A percentile compares a stretch with the other conserved stretches of the same genome.
phyloP scores from a whole-genome alignment of 2,113 vertebrate species.

The Pollachius pollachius region DNA sequence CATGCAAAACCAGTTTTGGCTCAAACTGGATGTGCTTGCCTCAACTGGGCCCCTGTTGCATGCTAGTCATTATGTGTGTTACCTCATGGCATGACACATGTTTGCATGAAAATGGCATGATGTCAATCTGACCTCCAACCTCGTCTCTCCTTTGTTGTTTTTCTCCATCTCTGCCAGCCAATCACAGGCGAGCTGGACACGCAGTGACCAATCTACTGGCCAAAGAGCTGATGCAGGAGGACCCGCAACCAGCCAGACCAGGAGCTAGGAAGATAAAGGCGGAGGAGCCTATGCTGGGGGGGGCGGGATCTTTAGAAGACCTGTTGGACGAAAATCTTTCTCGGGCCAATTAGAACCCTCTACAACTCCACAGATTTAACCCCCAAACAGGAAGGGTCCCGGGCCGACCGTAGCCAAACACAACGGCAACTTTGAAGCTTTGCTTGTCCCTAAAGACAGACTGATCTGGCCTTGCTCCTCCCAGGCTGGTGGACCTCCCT shows the following conservation, averaged over 20 bases:
- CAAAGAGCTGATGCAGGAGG: conserved; percentile 84
- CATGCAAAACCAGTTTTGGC: too few species aligned
- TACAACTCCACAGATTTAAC: background rate
- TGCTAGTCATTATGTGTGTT: conserved; percentile 12
- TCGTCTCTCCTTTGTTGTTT: background rate
- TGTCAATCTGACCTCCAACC: background rate
- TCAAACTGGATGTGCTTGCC: too few species aligned
- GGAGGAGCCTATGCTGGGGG: conserved; percentile 47
- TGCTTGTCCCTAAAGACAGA: too few species aligned
- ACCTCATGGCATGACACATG: background rate
- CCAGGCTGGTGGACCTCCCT: background rate
- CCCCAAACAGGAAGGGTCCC: background rate
- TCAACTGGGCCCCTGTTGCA: background rate
- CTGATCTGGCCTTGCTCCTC: too few species aligned
- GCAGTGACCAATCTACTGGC: conserved; percentile 84
- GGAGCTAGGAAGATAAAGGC: conserved; percentile 34
- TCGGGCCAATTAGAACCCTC: conserved; percentile 58
- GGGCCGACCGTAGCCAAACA: too few species aligned
- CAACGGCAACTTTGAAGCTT: too few species aligned
- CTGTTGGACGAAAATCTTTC: conserved; percentile 56
- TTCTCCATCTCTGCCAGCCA: conserved; percentile 68
- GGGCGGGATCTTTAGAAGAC: conserved; percentile 65
- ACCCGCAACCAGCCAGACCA: conserved; percentile 44
- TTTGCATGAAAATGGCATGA: conserved; percentile 1
- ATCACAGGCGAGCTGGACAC: conserved; percentile 81